Evolutionary conservation across 1,140 invertebrate genomes (phyloP).

Genomic region (Neotoxoptera formosana): DNA sequence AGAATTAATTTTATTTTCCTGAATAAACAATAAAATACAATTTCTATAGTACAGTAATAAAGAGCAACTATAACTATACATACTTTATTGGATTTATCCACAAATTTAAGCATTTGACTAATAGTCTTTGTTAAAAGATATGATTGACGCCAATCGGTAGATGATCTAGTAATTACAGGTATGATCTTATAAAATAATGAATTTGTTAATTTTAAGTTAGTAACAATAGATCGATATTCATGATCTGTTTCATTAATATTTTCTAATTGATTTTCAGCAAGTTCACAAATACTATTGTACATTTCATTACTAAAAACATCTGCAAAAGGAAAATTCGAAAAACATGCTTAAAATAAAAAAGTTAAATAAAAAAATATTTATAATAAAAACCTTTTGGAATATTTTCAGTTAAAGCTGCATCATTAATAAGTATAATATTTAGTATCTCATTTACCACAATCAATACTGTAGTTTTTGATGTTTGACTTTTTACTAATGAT

Average conservation of each 20-base stretch:
- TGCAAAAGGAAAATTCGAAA: background rate
- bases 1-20: constrained; percentile 51
- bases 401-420: background rate
- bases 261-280: constrained; percentile 42
- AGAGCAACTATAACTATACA: background rate
- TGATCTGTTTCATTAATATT: constrained; percentile 31
- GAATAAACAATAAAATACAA: background rate
- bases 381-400: background rate
- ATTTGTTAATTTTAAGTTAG: constrained; percentile 31
- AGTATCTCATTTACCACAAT: constrained; percentile 43
- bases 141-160: constrained; percentile 22
- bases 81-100: constrained; percentile 33
- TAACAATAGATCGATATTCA: constrained; percentile 24
- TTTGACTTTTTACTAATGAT: background rate
- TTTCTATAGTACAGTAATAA: background rate
- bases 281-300: constrained; percentile 31
- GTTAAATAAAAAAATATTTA: background rate
- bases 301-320: constrained; percentile 38
- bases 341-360: background rate
- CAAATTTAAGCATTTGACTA: constrained; percentile 24
- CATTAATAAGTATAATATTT: constrained; percentile 14
- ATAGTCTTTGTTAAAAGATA: constrained; percentile 24
- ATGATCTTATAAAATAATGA: constrained; percentile 47
- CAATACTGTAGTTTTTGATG: constrained; percentile 43
- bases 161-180: background rate